A percentile compares a stretch with the other conserved stretches of the same genome.
Evolutionary conservation across 1,140 invertebrate genomes (phyloP).

Genomic region (Cydia amplana): DNA sequence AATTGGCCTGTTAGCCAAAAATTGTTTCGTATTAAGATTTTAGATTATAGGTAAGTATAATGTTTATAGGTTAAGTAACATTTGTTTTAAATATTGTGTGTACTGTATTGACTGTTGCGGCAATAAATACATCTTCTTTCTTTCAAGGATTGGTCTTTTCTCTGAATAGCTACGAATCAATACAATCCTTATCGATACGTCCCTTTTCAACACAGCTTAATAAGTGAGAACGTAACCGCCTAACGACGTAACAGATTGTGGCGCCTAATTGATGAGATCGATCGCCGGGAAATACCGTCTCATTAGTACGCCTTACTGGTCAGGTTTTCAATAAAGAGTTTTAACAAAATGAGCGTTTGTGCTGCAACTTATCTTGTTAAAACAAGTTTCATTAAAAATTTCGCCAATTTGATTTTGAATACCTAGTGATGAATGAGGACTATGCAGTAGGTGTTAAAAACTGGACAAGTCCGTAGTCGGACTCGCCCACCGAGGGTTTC

Average conservation of each 20-base stretch:
- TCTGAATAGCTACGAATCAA: background rate
- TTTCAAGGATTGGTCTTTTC: background rate
- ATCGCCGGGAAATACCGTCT: background rate
- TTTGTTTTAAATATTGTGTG: too few relatives aligned
- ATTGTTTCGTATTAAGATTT: too few relatives aligned
- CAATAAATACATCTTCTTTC: too few relatives aligned
- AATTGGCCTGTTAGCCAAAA: too few relatives aligned
- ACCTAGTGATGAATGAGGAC: too few relatives aligned
- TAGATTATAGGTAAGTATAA: too few relatives aligned
- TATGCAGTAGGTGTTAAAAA: too few relatives aligned
- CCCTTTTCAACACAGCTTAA: constrained; percentile 4
- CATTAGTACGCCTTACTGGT: too few relatives aligned
- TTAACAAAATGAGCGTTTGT: background rate
- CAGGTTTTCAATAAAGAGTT: background rate
- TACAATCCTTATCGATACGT: background rate
- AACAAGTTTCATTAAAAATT: background rate
- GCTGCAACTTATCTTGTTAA: background rate
- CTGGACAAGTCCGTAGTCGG: too few relatives aligned
- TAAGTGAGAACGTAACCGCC: constrained; percentile 13
- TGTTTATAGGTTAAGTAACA: too few relatives aligned
- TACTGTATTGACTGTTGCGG: too few relatives aligned
- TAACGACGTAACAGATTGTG: constrained; percentile 12
- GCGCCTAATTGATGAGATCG: constrained; percentile 8
- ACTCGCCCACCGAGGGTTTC: too few relatives aligned
- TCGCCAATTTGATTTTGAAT: background rate